These are phyloP conservation scores for Apamea sordens DNA, from an alignment of 2,888 invertebrate genomes.

Conservation along the genomic window DNA sequence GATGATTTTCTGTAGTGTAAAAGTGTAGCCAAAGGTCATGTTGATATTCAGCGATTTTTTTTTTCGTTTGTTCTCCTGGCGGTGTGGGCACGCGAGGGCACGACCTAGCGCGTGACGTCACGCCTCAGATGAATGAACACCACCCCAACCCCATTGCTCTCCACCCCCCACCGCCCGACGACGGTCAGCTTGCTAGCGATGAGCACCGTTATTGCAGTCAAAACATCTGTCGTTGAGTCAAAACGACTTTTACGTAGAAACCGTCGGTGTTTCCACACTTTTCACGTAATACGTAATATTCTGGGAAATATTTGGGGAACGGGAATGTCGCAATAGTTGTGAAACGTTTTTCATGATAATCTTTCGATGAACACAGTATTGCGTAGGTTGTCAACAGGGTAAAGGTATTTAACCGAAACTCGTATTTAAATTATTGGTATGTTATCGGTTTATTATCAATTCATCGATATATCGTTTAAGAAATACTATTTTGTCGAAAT, in stretches of 20 bases:
- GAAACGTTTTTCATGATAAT: slow-evolving; percentile 5
- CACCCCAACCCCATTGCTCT: slow-evolving; percentile 71
- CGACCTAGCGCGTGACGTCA: slow-evolving; percentile 87
- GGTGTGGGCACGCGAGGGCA: slow-evolving; percentile 80
- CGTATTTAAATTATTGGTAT: background rate
- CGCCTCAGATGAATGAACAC: slow-evolving; percentile 86
- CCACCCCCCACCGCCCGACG: slow-evolving; percentile 68
- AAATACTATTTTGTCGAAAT: background rate
- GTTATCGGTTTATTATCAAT: background rate
- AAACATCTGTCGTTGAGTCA: slow-evolving; percentile 77
- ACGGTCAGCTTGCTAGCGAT: slow-evolving; percentile 79
- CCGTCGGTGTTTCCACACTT: slow-evolving; percentile 53
- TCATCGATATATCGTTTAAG: background rate
- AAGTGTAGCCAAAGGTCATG: slow-evolving; percentile 68
- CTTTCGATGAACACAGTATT: background rate
- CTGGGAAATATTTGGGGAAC: slow-evolving; percentile 33
- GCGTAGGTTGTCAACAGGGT: background rate
- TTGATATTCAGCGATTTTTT: slow-evolving; percentile 75
- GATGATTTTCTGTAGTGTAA: slow-evolving; percentile 56
- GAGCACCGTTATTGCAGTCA: slow-evolving; percentile 79
- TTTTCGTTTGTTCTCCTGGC: slow-evolving; percentile 74
- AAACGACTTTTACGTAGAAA: slow-evolving; percentile 55
- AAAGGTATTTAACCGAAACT: slow-evolving; percentile 3
- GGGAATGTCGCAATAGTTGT: slow-evolving; percentile 13
- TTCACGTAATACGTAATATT: slow-evolving; percentile 55